These are phyloP conservation scores for Lamproptera curius DNA, from an alignment of 2,888 invertebrate genomes.

Conservation along the genomic window DNA sequence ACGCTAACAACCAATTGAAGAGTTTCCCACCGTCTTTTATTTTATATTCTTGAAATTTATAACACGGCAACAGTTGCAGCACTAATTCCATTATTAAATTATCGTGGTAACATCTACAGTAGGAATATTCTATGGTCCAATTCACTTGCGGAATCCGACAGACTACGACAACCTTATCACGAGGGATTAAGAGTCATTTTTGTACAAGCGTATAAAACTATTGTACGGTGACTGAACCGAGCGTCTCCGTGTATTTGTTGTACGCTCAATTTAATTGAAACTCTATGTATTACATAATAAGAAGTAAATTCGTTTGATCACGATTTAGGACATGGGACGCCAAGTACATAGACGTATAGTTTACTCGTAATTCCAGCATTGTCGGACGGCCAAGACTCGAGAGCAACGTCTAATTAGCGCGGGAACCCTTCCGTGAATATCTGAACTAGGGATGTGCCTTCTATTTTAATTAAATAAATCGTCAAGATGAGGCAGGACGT, in stretches of 20 bases:
- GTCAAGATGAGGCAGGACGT: too few species aligned
- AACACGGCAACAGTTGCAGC: conserved; percentile 9
- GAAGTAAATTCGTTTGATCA: conserved; percentile 1
- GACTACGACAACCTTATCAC: neutral
- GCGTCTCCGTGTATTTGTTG: neutral
- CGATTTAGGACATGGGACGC: conserved; percentile 1
- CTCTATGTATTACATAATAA: conserved; percentile 1
- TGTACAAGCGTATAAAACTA: neutral
- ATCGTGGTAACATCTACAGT: conserved; percentile 16
- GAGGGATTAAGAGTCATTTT: neutral
- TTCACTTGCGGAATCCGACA: conserved; percentile 13
- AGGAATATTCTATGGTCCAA: conserved; percentile 16
- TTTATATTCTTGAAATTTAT: conserved; percentile 4
- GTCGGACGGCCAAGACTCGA: conserved; percentile 11
- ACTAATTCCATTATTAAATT: conserved; percentile 18
- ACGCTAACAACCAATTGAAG: too few species aligned
- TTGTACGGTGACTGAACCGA: conserved; percentile 2
- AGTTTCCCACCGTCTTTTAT: too few species aligned
- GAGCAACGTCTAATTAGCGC: conserved; percentile 19
- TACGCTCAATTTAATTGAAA: neutral
- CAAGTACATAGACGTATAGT: conserved; percentile 7
- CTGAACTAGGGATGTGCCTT: conserved; percentile 8
- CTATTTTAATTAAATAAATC: too few species aligned
- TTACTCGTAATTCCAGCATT: conserved; percentile 19
- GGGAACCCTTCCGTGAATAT: conserved; percentile 19